Conservation (phyloP, 53 echinoderm and acorn worm genomes). For the Astropecten irregularis region DNA sequence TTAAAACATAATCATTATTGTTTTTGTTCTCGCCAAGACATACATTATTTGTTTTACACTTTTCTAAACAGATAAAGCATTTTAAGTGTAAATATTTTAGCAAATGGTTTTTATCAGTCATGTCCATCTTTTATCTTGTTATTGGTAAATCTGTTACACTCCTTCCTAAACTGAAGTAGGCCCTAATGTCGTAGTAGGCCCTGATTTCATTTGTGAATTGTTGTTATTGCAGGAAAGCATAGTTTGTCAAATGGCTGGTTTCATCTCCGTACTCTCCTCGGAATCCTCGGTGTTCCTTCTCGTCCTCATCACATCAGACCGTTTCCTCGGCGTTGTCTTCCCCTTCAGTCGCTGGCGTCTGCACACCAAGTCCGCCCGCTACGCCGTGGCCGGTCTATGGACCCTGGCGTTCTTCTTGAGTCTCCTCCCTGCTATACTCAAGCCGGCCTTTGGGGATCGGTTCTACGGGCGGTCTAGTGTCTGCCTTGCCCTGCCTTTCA, state of each 20-base stretch:
- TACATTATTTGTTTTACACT: too few relatives aligned
- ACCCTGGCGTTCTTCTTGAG: conserved; percentile 76
- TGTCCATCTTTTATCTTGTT: too few relatives aligned
- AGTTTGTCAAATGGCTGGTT: conserved; percentile 89
- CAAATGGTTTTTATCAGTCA: too few relatives aligned
- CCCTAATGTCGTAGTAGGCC: too few relatives aligned
- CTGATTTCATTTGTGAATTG: too few relatives aligned
- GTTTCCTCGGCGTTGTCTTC: conserved; percentile 91
- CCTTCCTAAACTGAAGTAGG: too few relatives aligned
- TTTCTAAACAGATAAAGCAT: too few relatives aligned
- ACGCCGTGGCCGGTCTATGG: conserved; percentile 80
- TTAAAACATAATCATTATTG: too few relatives aligned
- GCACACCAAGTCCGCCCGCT: conserved; percentile 84
- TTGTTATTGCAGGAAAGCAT: conserved; percentile 69
- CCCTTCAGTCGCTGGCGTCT: conserved; percentile 89
- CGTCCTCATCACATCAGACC: conserved; percentile 84
- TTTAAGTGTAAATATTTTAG: too few relatives aligned
- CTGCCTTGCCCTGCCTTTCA: conserved; percentile 86
- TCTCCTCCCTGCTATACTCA: conserved; percentile 73
- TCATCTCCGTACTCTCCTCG: conserved; percentile 83
- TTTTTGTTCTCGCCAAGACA: too few relatives aligned
- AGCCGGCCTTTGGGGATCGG: conserved; percentile 73
- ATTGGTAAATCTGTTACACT: too few relatives aligned
- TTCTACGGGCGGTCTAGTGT: conserved; percentile 96
- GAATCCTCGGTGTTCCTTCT: conserved; percentile 92